Base-by-base conservation (phyloP, 2,113 vertebrate species). In the Lepisosteus osseus region DNA sequence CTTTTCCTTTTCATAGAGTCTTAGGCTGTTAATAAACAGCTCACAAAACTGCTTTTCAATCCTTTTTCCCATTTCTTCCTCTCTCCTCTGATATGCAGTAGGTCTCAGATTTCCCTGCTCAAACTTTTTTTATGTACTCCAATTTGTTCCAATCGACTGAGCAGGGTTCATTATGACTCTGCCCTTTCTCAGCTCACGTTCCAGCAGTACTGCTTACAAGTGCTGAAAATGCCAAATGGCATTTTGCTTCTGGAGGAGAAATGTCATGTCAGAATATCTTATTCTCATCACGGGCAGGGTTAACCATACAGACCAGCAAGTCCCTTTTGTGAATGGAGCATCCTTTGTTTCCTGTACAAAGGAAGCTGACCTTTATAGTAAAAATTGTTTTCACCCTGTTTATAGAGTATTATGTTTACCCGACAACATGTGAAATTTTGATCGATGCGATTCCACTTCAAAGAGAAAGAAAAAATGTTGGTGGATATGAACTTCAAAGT, bases 231-330 rank as follows among this genome's bases (percentile, higher is more conserved):
- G 15, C 40, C 72, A 54, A 61, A 54, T 15, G 11, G 59, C 43
- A 41, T 63, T 63, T 61, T 59, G 17, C 59, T 63, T 57, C 8
- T 62, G 44, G 42, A 29, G 15, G 17, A 54, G 56, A 71, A 71
- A 71, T 71, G 69, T 71, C 69, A 63, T 61, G 69, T 63, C 69
- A 59, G 11, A 59, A 59, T 15, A 59, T 59, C 57, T 59, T 59
- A 13, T 59, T 59, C 57, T 59, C 14, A 15, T 7, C 57, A 14
- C n/a, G 5, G 57, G 14, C 57, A 59, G 5, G 57, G 57, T 59
- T 59, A 59, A 59, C 57, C 5, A 6, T 59, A 59, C 3, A 4
- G 13, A 59, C 57, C n/a, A 13, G 57, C 14, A 5, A 13, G 57
- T 59, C 4, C 14, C n/a, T 13, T 13, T 59, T n/a, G 14, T 15